Percentiles rank a stretch among this genome's conserved stretches.
These are phyloP conservation scores for Toxonevra muliebris DNA, from an alignment of 2,888 invertebrate genomes.

Conservation along the genomic window DNA sequence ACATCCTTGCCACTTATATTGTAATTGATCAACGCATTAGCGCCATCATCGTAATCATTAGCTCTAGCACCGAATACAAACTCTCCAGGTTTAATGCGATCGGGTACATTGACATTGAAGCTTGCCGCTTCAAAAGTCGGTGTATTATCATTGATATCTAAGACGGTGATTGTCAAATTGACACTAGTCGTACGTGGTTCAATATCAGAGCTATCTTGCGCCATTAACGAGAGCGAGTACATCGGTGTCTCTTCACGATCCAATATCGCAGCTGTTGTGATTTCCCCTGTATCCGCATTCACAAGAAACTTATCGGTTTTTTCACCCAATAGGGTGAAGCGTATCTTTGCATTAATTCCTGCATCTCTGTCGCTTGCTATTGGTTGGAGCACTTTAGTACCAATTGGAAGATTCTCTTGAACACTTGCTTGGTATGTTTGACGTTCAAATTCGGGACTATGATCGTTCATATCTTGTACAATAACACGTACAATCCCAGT, in stretches of 20 bases:
- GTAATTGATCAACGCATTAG: conserved; percentile 84
- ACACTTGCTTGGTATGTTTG: conserved; percentile 82
- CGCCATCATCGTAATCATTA: conserved; percentile 81
- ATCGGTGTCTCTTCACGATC: conserved; percentile 82
- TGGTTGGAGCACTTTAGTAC: conserved; percentile 80
- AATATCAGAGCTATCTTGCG: conserved; percentile 87
- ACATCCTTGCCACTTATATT: conserved; percentile 80
- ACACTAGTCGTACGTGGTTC: conserved; percentile 85
- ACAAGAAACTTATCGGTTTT: conserved; percentile 83
- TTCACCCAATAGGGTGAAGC: conserved; percentile 85
- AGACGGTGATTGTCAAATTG: conserved; percentile 80
- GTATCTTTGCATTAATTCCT: conserved; percentile 86
- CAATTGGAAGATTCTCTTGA: conserved; percentile 82
- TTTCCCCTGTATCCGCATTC: conserved; percentile 79
- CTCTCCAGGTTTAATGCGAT: conserved; percentile 79
- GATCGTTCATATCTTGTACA: conserved; percentile 95
- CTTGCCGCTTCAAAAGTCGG: conserved; percentile 79
- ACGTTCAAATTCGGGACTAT: conserved; percentile 86
- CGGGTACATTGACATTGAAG: conserved; percentile 84
- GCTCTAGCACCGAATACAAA: conserved; percentile 94
- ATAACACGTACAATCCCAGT: conserved; percentile 89
- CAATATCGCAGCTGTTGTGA: conserved; percentile 76
- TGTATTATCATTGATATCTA: conserved; percentile 87
- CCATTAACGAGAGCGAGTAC: conserved; percentile 85
- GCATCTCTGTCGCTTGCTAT: conserved; percentile 83